Conservation (phyloP, 2,888 invertebrate genomes). For the Elysia crispata region DNA sequence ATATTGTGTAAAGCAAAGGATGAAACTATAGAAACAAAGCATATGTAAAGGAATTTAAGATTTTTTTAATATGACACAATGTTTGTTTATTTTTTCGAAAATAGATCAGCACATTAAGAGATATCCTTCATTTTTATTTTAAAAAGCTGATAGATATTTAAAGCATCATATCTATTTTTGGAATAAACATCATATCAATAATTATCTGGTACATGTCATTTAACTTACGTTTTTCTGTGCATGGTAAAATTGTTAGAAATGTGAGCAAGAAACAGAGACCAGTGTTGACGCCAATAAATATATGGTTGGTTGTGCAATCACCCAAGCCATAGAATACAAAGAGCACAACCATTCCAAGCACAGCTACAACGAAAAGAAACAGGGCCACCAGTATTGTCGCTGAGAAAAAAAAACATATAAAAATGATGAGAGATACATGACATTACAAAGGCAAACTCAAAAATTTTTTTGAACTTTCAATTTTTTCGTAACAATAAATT, state of each 20-base stretch:
- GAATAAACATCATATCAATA: not conserved
- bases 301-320: conserved; percentile 76
- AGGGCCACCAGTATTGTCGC: conserved; percentile 73
- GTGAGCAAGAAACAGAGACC: conserved; percentile 76
- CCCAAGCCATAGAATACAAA: conserved; percentile 73
- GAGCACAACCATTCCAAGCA: conserved; percentile 72
- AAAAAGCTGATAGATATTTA: not conserved
- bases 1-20: not conserved
- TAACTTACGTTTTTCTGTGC: conserved; percentile 74
- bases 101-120: too few relatives aligned
- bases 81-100: too few relatives aligned
- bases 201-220: not conserved
- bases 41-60: too few relatives aligned
- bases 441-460: not conserved
- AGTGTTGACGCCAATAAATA: conserved; percentile 77
- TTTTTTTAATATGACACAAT: too few relatives aligned
- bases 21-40: too few relatives aligned
- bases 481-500: not conserved
- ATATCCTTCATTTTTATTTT: too few relatives aligned
- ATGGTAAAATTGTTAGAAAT: conserved; percentile 76
- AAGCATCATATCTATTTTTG: not conserved
- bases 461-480: not conserved
- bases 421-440: not conserved
- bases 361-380: conserved; percentile 71
- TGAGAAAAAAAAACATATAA: conserved; percentile 52